Base-by-base conservation (phyloP, 1,140 invertebrate species). In the Venturia canescens region DNA sequence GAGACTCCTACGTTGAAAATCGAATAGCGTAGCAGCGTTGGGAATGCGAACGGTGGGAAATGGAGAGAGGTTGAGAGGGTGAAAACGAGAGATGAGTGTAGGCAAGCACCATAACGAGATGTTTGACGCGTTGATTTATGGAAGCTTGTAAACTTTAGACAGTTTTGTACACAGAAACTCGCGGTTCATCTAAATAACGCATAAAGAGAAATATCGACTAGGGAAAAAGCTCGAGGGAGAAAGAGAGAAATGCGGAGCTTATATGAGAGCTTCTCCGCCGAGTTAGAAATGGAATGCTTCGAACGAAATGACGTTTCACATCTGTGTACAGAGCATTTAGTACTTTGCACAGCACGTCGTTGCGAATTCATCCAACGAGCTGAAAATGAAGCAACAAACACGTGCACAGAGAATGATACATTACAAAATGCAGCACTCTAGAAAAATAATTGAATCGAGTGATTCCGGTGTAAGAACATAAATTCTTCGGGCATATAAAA, bases 81-180 rank as follows among this genome's bases (percentile, higher is more conserved):
- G 48, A 27, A 76, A 38, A 38, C 31, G 60, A 26, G 77, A 29
- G 66, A 16, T 78, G 23, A 50, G 23, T 50, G 23, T 23, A 63
- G 29, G 53, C 31, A 53, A 63, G 53, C 74, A 60, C 27, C 48
- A 50, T 80, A 71, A 80, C 71, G 67, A 74, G 66, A 87, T 80
- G 82, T 83, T 76, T 76, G 74, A 63, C 74, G 29, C 85, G 86
- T 83, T 88, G 87, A 88, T 87, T 88, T 88, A 88, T 88, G 86
- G 83, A 84, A 87, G 86, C 86, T 87, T 83, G 81, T 85, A 87
- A 88, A 88, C 84, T 88, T 88, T 87, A 87, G 86, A 84, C 50
- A 87, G 87, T 86, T 86, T 82, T 86, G 84, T 86, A 85, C 84
- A 87, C 86, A 44, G 82, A 84, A 82, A 84, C 80, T 81, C 80